Evolutionary conservation across 2,113 vertebrate genomes (phyloP).

Genomic region (Xyrauchen texanus): DNA sequence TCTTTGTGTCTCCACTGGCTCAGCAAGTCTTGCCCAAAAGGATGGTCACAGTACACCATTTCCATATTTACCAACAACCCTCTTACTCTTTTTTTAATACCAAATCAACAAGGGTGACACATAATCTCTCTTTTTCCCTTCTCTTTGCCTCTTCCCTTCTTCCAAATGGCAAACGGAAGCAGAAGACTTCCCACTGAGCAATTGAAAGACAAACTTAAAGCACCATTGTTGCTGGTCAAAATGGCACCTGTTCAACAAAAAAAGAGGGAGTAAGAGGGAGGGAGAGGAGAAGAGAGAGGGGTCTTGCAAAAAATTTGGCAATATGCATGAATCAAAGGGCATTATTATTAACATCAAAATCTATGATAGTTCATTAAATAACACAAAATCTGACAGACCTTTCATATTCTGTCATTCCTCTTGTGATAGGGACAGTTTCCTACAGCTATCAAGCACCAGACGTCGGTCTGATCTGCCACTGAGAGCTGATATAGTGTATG

Average conservation of each 20-base stretch:
- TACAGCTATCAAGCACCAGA: not conserved
- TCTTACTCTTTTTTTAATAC: not conserved
- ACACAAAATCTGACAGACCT: no score
- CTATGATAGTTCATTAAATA: no score
- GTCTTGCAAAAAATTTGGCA: no score
- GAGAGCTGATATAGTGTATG: slow-evolving; percentile 11
- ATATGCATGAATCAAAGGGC: no score
- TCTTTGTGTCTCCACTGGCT: slow-evolving; percentile 20
- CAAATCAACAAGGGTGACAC: not conserved
- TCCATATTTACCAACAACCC: slow-evolving; percentile 34
- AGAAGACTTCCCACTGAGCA: slow-evolving; percentile 57
- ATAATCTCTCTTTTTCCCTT: slow-evolving; percentile 14
- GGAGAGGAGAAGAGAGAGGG: not conserved
- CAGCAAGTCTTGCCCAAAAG: slow-evolving; percentile 12
- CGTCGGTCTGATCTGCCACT: slow-evolving; percentile 1
- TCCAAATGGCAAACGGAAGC: slow-evolving; percentile 46
- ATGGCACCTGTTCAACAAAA: slow-evolving; percentile 57
- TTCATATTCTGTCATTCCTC: no score
- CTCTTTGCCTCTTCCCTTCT: slow-evolving; percentile 21
- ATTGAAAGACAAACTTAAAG: slow-evolving; percentile 57
- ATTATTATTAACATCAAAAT: no score
- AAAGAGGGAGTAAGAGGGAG: not conserved
- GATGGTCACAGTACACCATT: slow-evolving; percentile 14
- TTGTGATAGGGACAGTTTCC: not conserved
- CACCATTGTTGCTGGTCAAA: slow-evolving; percentile 31